These are phyloP conservation scores for Planiliza haematocheilus DNA, from an alignment of 2,113 vertebrate species.

Conservation along the genomic window DNA sequence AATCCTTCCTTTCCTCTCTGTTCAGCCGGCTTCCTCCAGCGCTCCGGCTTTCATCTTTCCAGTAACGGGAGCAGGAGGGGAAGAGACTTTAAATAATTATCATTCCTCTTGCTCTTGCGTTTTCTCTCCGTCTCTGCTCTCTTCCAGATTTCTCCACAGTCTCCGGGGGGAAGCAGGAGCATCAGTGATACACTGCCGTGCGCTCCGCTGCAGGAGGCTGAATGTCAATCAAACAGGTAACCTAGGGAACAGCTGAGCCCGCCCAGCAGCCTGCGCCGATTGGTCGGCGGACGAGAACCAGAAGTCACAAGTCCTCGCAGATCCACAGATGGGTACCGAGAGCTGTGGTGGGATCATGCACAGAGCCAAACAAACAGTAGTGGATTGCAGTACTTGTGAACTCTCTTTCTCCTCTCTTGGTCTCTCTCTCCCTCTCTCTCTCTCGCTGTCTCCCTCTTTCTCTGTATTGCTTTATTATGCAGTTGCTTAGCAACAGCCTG, in stretches of 20 bases:
- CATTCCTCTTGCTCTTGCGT: slow-evolving; percentile 58
- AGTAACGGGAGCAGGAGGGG: slow-evolving; percentile 31
- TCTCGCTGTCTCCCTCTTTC: slow-evolving; percentile 46
- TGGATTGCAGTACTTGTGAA: slow-evolving; percentile 73
- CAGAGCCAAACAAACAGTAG: slow-evolving; percentile 69
- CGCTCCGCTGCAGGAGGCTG: slow-evolving; percentile 78
- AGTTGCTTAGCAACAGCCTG: slow-evolving; percentile 85
- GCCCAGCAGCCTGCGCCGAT: slow-evolving; percentile 51
- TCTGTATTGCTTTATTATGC: slow-evolving; percentile 79
- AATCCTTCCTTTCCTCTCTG: slow-evolving; percentile 57
- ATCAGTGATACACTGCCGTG: slow-evolving; percentile 73
- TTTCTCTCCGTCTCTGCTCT: slow-evolving; percentile 53
- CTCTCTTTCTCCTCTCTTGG: slow-evolving; percentile 51
- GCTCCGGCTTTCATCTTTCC: slow-evolving; percentile 63
- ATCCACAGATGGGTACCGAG: slow-evolving; percentile 73
- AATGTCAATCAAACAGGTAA: slow-evolving; percentile 81
- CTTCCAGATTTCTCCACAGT: slow-evolving; percentile 69
- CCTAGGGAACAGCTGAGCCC: slow-evolving; percentile 64
- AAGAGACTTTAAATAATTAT: slow-evolving; percentile 55
- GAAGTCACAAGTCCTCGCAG: slow-evolving; percentile 72
- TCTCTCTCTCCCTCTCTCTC: slow-evolving; percentile 58
- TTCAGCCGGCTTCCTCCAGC: slow-evolving; percentile 64
- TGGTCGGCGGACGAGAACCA: slow-evolving; percentile 59
- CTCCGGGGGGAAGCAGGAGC: slow-evolving; percentile 60
- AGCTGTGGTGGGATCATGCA: slow-evolving; percentile 68